Conservation (phyloP, 2,888 invertebrate species). For the Unio delphinus region DNA sequence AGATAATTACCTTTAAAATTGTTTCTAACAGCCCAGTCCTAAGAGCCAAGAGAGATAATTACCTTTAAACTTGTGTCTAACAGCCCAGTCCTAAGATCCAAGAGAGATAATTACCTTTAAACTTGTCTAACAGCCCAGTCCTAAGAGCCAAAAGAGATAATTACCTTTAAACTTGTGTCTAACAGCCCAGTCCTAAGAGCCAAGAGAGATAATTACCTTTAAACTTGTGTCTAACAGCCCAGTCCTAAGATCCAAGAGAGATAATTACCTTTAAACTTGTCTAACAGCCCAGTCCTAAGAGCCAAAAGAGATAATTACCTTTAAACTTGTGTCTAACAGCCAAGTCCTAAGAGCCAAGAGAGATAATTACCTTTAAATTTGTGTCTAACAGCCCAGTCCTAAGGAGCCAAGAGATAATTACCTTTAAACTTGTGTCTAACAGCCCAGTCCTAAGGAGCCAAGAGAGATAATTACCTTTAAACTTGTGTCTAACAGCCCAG, state of each 20-base stretch:
- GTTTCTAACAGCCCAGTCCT: background rate
- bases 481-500: constrained; percentile 16
- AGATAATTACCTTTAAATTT: no score
- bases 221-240: constrained; percentile 15
- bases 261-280: no score
- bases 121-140: no score
- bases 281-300: background rate
- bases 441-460: no score
- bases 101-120: no score
- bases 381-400: no score
- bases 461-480: no score
- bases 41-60: no score
- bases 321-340: constrained; percentile 24
- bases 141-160: constrained; percentile 10
- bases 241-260: constrained; percentile 11
- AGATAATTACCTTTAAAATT: constrained; percentile 27
- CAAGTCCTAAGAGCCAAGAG: no score
- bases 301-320: constrained; percentile 26
- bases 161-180: constrained; percentile 36
- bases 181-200: constrained; percentile 27
- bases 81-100: constrained; percentile 20
- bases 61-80: constrained; percentile 4
- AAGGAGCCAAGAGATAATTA: constrained; percentile 10
- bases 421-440: constrained; percentile 23
- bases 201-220: constrained; percentile 6